Percentiles rank a stretch among this genome's conserved stretches.
Conservation (phyloP, 2,797 vertebrate genomes). For the Siniperca undulata region DNA sequence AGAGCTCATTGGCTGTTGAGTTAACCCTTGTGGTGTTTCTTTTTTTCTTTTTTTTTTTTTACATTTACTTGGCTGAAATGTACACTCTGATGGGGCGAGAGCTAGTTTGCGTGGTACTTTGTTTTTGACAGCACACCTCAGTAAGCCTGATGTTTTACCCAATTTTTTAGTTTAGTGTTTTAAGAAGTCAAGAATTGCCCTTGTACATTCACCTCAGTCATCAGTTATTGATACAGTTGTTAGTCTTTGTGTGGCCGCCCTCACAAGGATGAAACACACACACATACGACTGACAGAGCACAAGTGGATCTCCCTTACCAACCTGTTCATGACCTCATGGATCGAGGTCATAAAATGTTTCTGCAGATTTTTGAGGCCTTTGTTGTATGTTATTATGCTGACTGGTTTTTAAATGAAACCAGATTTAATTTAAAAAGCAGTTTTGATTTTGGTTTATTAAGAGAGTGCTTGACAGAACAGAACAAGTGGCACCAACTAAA, state of each 20-base stretch:
- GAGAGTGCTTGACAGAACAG: neutral
- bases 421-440: neutral
- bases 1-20: constrained; percentile 18
- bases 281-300: neutral
- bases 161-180: neutral
- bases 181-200: neutral
- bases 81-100: constrained; percentile 7
- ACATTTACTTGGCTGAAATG: constrained; percentile 1
- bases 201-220: no score
- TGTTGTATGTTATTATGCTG: neutral
- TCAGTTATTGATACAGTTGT: constrained; percentile 36
- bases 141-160: neutral
- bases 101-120: neutral
- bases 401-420: neutral
- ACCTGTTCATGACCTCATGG: neutral
- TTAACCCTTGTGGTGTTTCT: constrained; percentile 3
- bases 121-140: neutral
- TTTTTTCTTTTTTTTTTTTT: constrained; percentile 4
- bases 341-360: constrained; percentile 7
- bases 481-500: neutral
- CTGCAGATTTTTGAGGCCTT: neutral
- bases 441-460: neutral
- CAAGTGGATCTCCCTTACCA: constrained; percentile 13
- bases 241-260: constrained; percentile 18
- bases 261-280: neutral